These are phyloP conservation scores for Antechinus stuartii DNA, from an alignment of 2,113 vertebrate genomes.

Conservation along the genomic window DNA sequence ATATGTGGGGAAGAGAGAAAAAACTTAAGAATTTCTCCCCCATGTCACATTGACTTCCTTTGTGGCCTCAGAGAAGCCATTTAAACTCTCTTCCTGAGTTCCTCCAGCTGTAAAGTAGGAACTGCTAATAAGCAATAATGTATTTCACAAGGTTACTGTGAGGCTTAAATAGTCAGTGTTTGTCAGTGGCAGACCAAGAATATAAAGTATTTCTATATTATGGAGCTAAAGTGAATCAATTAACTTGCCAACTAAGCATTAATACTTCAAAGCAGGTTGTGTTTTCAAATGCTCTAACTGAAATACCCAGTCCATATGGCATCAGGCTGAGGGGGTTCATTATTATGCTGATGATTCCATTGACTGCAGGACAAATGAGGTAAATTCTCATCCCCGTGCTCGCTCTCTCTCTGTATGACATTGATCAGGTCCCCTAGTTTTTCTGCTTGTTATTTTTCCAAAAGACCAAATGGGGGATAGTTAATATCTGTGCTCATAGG, in stretches of 20 bases:
- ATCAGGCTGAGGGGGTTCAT: slow-evolving; percentile 12
- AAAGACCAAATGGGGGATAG: slow-evolving; percentile 3
- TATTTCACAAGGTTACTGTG: slow-evolving; percentile 58
- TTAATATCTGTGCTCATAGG: slow-evolving; percentile 4
- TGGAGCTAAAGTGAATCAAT: not conserved
- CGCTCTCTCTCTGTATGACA: not conserved
- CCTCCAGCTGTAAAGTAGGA: slow-evolving; percentile 68
- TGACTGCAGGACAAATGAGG: not conserved
- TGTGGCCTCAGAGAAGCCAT: slow-evolving; percentile 70
- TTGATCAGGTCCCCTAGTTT: not conserved
- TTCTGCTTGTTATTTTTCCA: slow-evolving; percentile 38
- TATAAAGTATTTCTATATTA: slow-evolving; percentile 12
- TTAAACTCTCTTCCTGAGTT: slow-evolving; percentile 55
- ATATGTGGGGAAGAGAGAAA: slow-evolving; percentile 9
- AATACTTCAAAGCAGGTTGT: slow-evolving; percentile 26
- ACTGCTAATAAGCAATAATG: slow-evolving; percentile 59
- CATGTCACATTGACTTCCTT: slow-evolving; percentile 51
- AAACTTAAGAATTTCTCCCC: slow-evolving; percentile 43
- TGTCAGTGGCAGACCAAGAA: slow-evolving; percentile 22
- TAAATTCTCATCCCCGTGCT: not conserved
- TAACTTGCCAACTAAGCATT: slow-evolving; percentile 13
- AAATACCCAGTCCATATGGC: slow-evolving; percentile 43
- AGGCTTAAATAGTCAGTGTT: slow-evolving; percentile 45
- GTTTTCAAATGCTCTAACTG: slow-evolving; percentile 52
- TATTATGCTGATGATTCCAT: slow-evolving; percentile 48